phyloP scores from a whole-genome alignment of 2,113 vertebrate genomes.

The Collichthys lucidus region DNA sequence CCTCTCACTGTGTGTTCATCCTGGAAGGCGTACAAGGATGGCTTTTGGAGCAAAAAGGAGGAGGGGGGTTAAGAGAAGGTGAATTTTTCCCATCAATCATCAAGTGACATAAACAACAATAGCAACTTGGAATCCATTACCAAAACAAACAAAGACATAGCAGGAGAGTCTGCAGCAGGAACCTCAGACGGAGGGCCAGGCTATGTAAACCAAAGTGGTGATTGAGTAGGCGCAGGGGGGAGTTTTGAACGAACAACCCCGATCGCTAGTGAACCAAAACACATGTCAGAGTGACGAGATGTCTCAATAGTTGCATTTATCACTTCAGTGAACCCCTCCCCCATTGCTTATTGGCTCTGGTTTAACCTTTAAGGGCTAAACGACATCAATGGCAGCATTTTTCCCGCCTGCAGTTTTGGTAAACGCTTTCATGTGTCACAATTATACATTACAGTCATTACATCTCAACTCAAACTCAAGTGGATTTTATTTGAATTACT shows the following conservation, averaged over 20 bases:
- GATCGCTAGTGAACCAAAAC: constrained; percentile 55
- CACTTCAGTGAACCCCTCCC: background rate
- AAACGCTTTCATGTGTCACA: constrained; percentile 31
- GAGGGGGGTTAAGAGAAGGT: constrained; percentile 58
- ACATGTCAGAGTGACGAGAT: constrained; percentile 68
- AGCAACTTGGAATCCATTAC: constrained; percentile 81
- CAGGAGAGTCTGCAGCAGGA: constrained; percentile 73
- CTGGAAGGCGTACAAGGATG: constrained; percentile 39
- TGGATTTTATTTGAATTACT: constrained; percentile 50
- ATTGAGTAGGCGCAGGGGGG: constrained; percentile 63
- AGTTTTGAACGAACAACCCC: constrained; percentile 43
- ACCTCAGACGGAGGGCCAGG: constrained; percentile 49
- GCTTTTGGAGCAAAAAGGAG: constrained; percentile 28
- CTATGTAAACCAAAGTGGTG: constrained; percentile 74
- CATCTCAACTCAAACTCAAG: constrained; percentile 31
- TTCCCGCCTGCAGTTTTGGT: constrained; percentile 2
- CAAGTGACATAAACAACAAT: constrained; percentile 78
- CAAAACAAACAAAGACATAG: constrained; percentile 82
- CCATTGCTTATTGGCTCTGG: background rate
- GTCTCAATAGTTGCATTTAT: constrained; percentile 73
- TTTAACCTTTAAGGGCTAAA: constrained; percentile 14
- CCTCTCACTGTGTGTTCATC: constrained; percentile 50
- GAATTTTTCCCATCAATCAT: constrained; percentile 80
- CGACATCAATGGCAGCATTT: constrained; percentile 21
- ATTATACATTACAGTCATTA: constrained; percentile 22